Base-by-base conservation (phyloP, 2,797 vertebrate genomes). In the Acanthopagrus latus region DNA sequence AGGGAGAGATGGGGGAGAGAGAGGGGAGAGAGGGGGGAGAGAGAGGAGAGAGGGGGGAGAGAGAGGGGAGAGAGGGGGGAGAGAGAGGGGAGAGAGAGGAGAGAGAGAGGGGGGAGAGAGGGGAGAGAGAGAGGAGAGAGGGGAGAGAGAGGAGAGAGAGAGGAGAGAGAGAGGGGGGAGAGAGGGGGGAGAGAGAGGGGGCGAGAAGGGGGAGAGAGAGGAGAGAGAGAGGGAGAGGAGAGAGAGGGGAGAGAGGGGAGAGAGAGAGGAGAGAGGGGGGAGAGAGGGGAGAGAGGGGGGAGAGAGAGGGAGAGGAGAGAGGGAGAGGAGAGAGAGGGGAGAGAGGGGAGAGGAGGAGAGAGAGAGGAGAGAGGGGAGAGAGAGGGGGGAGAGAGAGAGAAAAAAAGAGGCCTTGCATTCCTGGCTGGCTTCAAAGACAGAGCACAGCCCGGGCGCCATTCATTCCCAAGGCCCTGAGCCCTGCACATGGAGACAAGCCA, bases 401-500 rank as follows among this genome's bases (percentile, higher is more conserved):
- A 84, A 80, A 88, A 91, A 86, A 91, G 93, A 93, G 94, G 78
- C 88, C 92, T 92, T 87, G 87, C 95, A 95, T 96, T 96, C 95
- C 94, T 94, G 92, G 76, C 88, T 83, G 66, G 88, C 95, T 96
- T 96, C 96, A 96, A 94, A 96, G 95, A 93, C 92, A 55, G 90
- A 93, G 94, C 90, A 91, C 81, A 89, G 92, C 86, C 85, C 54
- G 85, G 91, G 93, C 85, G 86, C 92, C 93, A 94, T 97, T 96
- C 95, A 95, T 94, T 93, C 88, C 83, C 92, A 93, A 93, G 94
- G 91, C 90, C 89, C 90, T 91, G 91, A 92, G 92, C 93, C 91
- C 88, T 84, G 91, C 90, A 89, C 93, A 91, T 93, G 95, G 95
- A 94, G 62, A 88, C 74, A 70, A 87, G 95, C 95, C 96, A 97